Evolutionary conservation across 2,113 vertebrate species (phyloP).

Genomic region (Perca fluviatilis): DNA sequence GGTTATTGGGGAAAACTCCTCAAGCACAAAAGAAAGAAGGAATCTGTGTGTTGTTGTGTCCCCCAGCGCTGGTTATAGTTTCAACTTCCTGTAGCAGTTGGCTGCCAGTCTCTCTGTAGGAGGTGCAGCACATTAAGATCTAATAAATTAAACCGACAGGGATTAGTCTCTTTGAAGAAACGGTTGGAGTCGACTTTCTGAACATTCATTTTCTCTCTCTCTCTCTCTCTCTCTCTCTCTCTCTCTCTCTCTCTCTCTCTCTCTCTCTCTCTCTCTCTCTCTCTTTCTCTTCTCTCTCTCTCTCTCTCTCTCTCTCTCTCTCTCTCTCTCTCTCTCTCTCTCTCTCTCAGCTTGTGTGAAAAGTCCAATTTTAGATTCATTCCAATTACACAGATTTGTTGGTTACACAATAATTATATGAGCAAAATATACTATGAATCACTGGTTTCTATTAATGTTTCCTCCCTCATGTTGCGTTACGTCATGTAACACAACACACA

Average conservation of each 20-base stretch:
- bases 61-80: conserved; percentile 28
- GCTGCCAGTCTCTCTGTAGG: conserved; percentile 63
- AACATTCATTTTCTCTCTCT: conserved; percentile 34
- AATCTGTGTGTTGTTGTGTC: conserved; percentile 22
- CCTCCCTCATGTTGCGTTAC: not conserved
- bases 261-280: conserved; percentile 20
- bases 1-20: not conserved
- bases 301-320: conserved; percentile 14
- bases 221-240: conserved; percentile 18
- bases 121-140: conserved; percentile 64
- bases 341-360: conserved; percentile 16
- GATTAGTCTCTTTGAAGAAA: conserved; percentile 70
- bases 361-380: conserved; percentile 21
- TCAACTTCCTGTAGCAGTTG: conserved; percentile 47
- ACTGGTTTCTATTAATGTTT: not conserved
- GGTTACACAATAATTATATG: not conserved
- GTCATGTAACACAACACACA: not conserved
- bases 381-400: conserved; percentile 9
- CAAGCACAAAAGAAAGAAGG: conserved; percentile 14
- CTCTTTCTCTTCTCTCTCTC: not conserved
- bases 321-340: conserved; percentile 22
- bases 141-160: conserved; percentile 66
- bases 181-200: conserved; percentile 44
- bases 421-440: not conserved
- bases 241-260: conserved; percentile 13